Conservation (phyloP, 2,113 vertebrate genomes). For the Onychostruthus taczanowskii region DNA sequence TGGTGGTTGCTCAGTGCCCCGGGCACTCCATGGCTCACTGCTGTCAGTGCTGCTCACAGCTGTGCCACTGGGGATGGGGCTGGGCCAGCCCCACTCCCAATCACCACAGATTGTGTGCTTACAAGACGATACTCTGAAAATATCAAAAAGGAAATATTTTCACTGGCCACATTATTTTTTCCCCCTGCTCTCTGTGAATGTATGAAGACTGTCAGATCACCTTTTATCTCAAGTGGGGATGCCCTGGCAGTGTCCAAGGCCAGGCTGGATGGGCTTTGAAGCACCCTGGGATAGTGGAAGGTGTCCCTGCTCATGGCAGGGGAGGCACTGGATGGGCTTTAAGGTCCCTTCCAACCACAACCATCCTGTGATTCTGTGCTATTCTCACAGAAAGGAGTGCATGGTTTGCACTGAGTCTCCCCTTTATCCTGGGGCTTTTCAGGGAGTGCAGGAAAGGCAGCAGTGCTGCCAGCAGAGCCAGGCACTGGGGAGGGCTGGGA, state of each 20-base stretch:
- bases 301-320: neutral
- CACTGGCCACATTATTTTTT: no score
- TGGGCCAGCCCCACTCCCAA: neutral
- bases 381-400: neutral
- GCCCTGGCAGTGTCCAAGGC: neutral
- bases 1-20: neutral
- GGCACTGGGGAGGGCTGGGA: neutral
- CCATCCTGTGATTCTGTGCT: neutral
- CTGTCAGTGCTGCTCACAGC: neutral
- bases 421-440: neutral
- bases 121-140: neutral
- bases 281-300: accelerated
- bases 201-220: neutral
- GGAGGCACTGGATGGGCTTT: neutral
- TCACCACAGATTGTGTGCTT: neutral
- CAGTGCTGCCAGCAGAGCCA: neutral
- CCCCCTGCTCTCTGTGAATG: accelerated
- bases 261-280: accelerated
- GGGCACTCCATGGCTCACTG: neutral
- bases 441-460: neutral
- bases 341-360: neutral
- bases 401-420: neutral
- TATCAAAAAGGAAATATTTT: neutral
- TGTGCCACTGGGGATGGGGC: neutral
- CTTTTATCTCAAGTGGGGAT: neutral